phyloP scores from a whole-genome alignment of 2,113 vertebrate genomes.

The Scomber scombrus region DNA sequence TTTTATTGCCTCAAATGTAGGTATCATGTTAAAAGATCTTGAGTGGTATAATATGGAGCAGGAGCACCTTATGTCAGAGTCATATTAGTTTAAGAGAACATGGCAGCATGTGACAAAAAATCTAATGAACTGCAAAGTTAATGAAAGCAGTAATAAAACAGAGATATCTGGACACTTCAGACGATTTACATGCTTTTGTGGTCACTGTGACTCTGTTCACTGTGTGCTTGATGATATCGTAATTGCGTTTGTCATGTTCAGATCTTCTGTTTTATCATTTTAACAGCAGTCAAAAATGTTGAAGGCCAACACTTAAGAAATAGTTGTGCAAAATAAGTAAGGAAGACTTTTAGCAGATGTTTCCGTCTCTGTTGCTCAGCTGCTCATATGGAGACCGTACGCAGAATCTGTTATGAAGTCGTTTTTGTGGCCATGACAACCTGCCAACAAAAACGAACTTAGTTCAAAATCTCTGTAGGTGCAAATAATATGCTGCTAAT shows the following conservation, averaged over 20 bases:
- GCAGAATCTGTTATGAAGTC: conserved; percentile 24
- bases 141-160: not conserved
- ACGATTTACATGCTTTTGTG: not conserved
- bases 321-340: conserved; percentile 9
- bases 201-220: not conserved
- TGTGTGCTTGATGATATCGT: conserved; percentile 1
- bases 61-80: conserved; percentile 11
- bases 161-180: not conserved
- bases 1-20: conserved; percentile 40
- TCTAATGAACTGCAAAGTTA: conserved; percentile 5
- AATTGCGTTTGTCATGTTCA: conserved; percentile 13
- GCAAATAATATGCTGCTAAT: conserved; percentile 43
- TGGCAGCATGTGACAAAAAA: not conserved
- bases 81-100: not conserved
- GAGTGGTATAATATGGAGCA: not conserved
- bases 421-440: conserved; percentile 9
- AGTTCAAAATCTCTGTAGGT: conserved; percentile 18
- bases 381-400: conserved; percentile 51
- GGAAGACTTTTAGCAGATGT: conserved; percentile 52
- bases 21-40: conserved; percentile 1
- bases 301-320: not conserved
- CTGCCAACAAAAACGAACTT: conserved; percentile 56
- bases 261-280: conserved; percentile 45
- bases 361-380: conserved; percentile 21
- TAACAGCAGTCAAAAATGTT: not conserved